These are phyloP conservation scores for Philonicus albiceps DNA, from an alignment of 2,888 invertebrate genomes.

Conservation along the genomic window DNA sequence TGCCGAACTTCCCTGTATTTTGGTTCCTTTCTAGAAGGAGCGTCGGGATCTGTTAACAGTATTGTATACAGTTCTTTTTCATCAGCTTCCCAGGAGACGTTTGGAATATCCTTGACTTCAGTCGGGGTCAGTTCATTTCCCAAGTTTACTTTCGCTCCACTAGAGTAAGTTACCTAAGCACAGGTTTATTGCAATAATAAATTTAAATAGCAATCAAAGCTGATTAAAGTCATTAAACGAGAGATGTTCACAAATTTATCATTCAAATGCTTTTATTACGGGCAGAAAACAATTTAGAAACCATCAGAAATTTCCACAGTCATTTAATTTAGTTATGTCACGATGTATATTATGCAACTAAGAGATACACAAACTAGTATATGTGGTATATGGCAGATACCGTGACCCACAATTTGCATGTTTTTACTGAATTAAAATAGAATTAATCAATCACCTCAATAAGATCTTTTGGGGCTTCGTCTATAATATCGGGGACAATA, in stretches of 20 bases:
- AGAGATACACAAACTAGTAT: not conserved
- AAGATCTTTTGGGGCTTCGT: slow-evolving; percentile 41
- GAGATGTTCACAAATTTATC: not conserved
- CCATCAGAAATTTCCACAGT: not conserved
- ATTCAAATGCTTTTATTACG: not conserved
- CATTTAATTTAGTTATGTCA: not conserved
- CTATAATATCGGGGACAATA: slow-evolving; percentile 48
- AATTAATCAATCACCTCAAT: slow-evolving; percentile 56
- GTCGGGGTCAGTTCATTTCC: slow-evolving; percentile 78
- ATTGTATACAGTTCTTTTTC: slow-evolving; percentile 49
- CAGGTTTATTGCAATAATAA: not conserved
- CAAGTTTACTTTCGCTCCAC: slow-evolving; percentile 63
- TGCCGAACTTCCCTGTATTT: slow-evolving; percentile 85
- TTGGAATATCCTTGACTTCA: slow-evolving; percentile 56
- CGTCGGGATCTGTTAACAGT: slow-evolving; percentile 75
- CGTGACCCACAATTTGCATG: not conserved
- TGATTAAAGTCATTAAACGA: not conserved
- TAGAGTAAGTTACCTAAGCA: slow-evolving; percentile 50
- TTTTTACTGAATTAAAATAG: not conserved
- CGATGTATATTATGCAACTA: not conserved
- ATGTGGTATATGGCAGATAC: not conserved
- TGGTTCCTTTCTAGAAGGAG: slow-evolving; percentile 78
- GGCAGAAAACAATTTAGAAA: not conserved
- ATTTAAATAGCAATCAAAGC: not conserved
- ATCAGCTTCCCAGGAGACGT: slow-evolving; percentile 51